Conservation (phyloP, 2,797 vertebrate species). For the Syngnathus acus region DNA sequence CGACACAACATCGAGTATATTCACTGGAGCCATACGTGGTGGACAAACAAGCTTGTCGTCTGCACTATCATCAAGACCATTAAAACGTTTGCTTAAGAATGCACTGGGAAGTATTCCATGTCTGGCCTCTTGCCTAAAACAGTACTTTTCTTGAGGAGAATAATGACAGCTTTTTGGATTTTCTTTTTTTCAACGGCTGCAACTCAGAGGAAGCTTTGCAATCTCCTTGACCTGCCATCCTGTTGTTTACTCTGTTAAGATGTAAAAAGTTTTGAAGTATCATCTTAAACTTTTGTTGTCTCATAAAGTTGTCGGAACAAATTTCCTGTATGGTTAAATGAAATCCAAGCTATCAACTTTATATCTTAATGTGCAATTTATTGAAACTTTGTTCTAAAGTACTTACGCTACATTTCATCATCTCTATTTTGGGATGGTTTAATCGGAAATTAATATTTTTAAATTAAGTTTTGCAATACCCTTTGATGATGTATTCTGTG, state of each 20-base stretch:
- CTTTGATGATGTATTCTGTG: slow-evolving; percentile 4
- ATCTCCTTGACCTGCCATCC: background rate
- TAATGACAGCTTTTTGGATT: slow-evolving; percentile 11
- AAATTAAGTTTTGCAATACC: background rate
- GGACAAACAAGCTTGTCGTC: background rate
- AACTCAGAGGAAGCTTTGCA: background rate
- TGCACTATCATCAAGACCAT: background rate
- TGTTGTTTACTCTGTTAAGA: background rate
- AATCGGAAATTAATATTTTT: background rate
- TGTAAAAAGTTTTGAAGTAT: background rate
- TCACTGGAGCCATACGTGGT: background rate
- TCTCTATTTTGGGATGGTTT: background rate
- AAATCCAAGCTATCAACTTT: background rate
- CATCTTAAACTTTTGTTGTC: background rate
- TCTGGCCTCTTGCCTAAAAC: slow-evolving; percentile 2
- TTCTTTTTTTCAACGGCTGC: background rate
- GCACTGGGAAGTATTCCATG: background rate
- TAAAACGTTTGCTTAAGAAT: background rate
- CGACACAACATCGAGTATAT: slow-evolving; percentile 23
- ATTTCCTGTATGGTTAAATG: background rate
- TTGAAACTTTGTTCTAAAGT: background rate
- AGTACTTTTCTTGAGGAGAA: background rate
- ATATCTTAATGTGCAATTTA: background rate
- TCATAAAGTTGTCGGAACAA: background rate
- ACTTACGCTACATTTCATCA: background rate